Base-by-base conservation (phyloP, 1,140 invertebrate genomes). In the Meteorus sp. region DNA sequence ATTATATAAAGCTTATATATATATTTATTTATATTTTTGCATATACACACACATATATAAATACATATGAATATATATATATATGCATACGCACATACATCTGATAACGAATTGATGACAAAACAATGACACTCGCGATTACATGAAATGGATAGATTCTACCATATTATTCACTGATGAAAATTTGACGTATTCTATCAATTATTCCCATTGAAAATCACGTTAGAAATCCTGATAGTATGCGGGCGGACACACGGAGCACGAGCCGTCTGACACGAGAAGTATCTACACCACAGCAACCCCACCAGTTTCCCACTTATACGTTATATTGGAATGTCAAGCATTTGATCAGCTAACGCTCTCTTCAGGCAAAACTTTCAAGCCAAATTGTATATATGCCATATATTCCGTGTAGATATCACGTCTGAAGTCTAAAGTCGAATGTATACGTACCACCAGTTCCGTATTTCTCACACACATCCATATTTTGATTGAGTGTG, bases 181-280 rank as follows among this genome's bases (percentile, higher is more conserved):
- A 58, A 58, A 3, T 31, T 51, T 25, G 47, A 54, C 41, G 35
- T 60, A 27, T 31, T 43, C 39, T 29, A 50, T 35, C 51, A 58
- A 53, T 61, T 68, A 72, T 73, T 70, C 65, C 65, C 71, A 74
- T 77, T 68, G 67, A 75, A 75, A 76, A 73, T 53, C 63, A 70
- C 64, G n/a, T n/a, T n/a, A n/a, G 68, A 66, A 75, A 68, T 72
- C 73, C 66, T 66, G 69, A 70, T 67, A 72, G 70, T 72, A 77
- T 72, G 73, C 74, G 73, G 65, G 63, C 70, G 69, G 69, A 72
- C 67, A 69, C 65, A 70, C 56, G 64, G 60, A 65, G 56, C 67
- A 70, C 74, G 64, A 66, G 64, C 71, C 66, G 74, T 75, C 76
- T 77, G 75, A 75, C 75, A 72, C 68, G 66, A 73, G 66, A 73